phyloP scores from a whole-genome alignment of 2,113 vertebrate genomes.

The Stercorarius parasiticus region DNA sequence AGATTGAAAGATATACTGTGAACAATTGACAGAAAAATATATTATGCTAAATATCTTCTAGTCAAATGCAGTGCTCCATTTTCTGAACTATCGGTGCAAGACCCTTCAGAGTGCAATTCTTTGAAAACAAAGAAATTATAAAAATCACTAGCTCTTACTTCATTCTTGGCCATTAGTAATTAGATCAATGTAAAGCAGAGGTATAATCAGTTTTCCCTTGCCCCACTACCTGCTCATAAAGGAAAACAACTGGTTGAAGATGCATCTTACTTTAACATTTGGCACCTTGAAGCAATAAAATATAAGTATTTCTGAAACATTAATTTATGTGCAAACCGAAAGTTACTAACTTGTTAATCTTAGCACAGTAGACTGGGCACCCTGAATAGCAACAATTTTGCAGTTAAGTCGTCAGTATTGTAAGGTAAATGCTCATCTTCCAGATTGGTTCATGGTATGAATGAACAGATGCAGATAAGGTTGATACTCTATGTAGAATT shows the following conservation, averaged over 20 bases:
- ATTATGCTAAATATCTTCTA: background rate
- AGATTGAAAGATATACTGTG: background rate
- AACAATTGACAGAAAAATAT: background rate
- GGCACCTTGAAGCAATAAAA: background rate
- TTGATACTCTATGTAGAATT: background rate
- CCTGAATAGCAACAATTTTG: background rate
- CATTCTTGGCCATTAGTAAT: background rate
- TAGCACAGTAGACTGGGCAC: background rate
- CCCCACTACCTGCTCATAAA: background rate
- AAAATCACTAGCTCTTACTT: background rate
- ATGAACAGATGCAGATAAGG: background rate
- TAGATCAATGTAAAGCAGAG: background rate
- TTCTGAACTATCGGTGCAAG: background rate
- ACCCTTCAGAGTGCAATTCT: background rate
- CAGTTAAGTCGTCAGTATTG: background rate
- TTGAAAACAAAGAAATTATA: background rate
- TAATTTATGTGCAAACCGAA: background rate
- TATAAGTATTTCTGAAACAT: background rate
- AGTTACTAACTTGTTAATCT: background rate
- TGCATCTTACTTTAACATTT: background rate
- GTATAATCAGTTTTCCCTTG: background rate
- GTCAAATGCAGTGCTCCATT: background rate
- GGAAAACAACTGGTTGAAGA: background rate
- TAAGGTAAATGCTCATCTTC: background rate
- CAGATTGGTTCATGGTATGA: background rate